A percentile compares a stretch with the other conserved stretches of the same genome.
Evolutionary conservation across 2,113 vertebrate species (phyloP).

Genomic region (Barbus barbus): DNA sequence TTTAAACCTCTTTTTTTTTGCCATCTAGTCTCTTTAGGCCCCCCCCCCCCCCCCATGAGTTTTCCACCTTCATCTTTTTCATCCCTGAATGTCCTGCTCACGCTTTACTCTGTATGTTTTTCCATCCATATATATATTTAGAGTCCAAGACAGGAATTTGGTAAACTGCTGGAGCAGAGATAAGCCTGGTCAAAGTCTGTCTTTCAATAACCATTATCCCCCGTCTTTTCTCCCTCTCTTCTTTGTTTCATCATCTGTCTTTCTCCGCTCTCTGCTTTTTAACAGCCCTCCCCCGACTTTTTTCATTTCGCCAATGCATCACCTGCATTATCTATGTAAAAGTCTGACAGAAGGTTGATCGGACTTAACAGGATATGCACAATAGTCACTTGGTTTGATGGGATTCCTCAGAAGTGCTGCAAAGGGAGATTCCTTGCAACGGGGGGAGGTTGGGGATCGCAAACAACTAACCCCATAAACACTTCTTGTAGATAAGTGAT

Average conservation of each 20-base stretch:
- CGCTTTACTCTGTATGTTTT: conserved; percentile 35
- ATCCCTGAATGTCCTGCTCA: neutral
- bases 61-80: conserved; percentile 8
- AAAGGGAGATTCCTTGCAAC: neutral
- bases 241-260: conserved; percentile 79
- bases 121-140: conserved; percentile 51
- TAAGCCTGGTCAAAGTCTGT: conserved; percentile 66
- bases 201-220: conserved; percentile 48
- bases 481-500: neutral
- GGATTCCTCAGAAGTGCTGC: conserved; percentile 47
- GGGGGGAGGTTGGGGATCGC: conserved; percentile 11
- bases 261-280: conserved; percentile 50
- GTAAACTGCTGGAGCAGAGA: conserved; percentile 52
- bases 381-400: conserved; percentile 64
- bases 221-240: conserved; percentile 51
- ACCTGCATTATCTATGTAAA: conserved; percentile 77
- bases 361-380: conserved; percentile 59
- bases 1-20: conserved; percentile 47
- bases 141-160: conserved; percentile 39
- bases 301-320: conserved; percentile 69
- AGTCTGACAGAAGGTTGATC: conserved; percentile 70
- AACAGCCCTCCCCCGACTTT: conserved; percentile 53
- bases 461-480: neutral
- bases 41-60: no score
- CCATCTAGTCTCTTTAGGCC: conserved; percentile 44